phyloP scores from a whole-genome alignment of 2,113 vertebrate genomes.

The Sinocyclocheilus anophthalmus region DNA sequence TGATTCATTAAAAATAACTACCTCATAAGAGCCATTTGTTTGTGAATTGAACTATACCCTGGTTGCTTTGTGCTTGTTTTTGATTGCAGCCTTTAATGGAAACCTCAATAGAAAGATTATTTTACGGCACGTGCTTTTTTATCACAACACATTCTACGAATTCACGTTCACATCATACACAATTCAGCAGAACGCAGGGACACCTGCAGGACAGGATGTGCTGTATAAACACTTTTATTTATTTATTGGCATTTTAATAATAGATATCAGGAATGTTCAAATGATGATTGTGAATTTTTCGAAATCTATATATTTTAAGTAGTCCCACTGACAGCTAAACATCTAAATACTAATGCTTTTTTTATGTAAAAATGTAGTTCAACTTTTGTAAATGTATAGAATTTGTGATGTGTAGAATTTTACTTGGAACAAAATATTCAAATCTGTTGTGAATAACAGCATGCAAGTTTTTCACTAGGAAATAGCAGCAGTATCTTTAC shows the following conservation, averaged over 20 bases:
- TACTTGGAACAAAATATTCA: neutral
- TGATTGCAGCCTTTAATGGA: no score
- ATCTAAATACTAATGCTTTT: neutral
- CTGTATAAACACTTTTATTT: neutral
- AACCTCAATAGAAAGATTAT: no score
- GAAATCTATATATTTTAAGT: neutral
- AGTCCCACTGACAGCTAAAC: neutral
- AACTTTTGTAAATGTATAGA: neutral
- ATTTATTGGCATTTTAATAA: neutral
- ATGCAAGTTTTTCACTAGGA: neutral
- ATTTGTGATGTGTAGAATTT: neutral
- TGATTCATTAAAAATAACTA: no score
- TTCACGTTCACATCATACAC: neutral
- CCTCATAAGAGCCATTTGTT: no score
- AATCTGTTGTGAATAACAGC: neutral
- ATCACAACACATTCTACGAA: neutral
- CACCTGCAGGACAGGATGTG: neutral
- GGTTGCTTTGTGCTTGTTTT: no score
- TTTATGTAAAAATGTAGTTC: neutral
- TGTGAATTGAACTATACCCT: no score
- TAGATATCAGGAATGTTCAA: neutral
- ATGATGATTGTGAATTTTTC: neutral
- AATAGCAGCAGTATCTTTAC: conserved; percentile 34
- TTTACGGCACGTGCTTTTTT: no score
- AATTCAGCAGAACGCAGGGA: neutral